Percentiles rank a stretch among this genome's conserved stretches.
phyloP scores from a whole-genome alignment of 1,140 invertebrate species.

The Himalopsyche phryganea region DNA sequence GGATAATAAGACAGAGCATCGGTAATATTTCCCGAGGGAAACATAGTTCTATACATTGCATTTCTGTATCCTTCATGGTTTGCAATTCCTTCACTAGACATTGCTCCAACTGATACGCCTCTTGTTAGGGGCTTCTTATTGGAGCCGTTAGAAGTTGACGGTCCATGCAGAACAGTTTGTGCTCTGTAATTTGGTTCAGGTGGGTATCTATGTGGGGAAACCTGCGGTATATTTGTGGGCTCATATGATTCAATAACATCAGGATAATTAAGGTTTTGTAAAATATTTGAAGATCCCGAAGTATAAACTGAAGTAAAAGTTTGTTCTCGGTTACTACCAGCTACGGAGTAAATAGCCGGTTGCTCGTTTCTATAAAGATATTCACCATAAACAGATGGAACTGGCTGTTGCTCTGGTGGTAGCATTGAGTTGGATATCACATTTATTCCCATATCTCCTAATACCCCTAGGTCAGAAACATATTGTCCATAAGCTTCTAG shows the following conservation, averaged over 20 bases:
- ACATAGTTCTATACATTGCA: conserved; percentile 62
- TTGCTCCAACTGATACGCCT: conserved; percentile 55
- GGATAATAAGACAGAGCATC: conserved; percentile 75
- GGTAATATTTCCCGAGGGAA: conserved; percentile 69
- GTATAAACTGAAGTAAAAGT: conserved; percentile 69
- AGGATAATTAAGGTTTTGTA: conserved; percentile 61
- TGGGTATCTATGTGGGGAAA: conserved; percentile 47
- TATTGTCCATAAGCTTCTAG: conserved; percentile 46
- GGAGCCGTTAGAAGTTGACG: conserved; percentile 43
- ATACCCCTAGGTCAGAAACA: conserved; percentile 51
- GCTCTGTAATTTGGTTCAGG: conserved; percentile 54
- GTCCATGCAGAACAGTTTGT: conserved; percentile 48
- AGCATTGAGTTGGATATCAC: conserved; percentile 22
- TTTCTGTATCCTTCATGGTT: conserved; percentile 66
- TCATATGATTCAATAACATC: conserved; percentile 67
- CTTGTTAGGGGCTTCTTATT: conserved; percentile 43
- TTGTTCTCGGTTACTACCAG: conserved; percentile 64
- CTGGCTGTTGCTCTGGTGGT: conserved; percentile 18
- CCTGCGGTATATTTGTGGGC: conserved; percentile 46
- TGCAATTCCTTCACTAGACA: conserved; percentile 52
- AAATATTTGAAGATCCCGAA: conserved; percentile 57
- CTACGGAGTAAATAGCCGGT: conserved; percentile 71
- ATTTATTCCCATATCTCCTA: conserved; percentile 45
- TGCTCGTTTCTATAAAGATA: conserved; percentile 60
- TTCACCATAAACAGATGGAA: conserved; percentile 40